phyloP scores from a whole-genome alignment of 1,140 invertebrate species.

The Drosophila malerkotliana region DNA sequence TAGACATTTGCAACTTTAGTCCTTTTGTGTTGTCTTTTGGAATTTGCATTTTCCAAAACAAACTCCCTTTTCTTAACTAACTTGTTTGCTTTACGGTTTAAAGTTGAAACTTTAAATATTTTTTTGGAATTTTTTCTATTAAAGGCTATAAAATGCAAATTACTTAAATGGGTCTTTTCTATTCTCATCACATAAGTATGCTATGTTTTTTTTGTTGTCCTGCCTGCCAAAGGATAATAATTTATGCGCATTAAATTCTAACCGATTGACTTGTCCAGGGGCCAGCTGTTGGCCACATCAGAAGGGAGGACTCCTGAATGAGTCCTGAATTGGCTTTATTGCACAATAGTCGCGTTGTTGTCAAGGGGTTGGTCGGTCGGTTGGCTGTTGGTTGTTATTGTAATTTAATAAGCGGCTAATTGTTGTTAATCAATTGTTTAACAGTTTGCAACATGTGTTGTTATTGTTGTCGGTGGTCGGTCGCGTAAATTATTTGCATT shows the following conservation, averaged over 20 bases:
- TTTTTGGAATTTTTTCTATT: not conserved
- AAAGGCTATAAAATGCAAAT: too few relatives aligned
- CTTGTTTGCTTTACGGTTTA: not conserved
- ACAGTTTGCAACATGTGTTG: slow-evolving; percentile 70
- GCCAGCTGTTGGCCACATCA: slow-evolving; percentile 43
- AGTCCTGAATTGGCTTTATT: slow-evolving; percentile 58
- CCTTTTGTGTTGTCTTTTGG: slow-evolving; percentile 12
- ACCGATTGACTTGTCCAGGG: slow-evolving; percentile 59
- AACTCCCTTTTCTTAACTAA: not conserved
- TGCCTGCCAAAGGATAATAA: slow-evolving; percentile 28
- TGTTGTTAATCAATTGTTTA: slow-evolving; percentile 83
- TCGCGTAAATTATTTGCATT: slow-evolving; percentile 70
- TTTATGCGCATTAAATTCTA: slow-evolving; percentile 67
- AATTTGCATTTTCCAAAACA: slow-evolving; percentile 52
- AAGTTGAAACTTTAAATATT: not conserved
- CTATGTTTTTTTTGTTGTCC: slow-evolving; percentile 10
- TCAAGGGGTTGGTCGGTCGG: slow-evolving; percentile 5
- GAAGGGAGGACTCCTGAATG: not conserved
- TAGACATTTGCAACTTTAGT: slow-evolving; percentile 53
- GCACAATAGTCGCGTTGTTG: slow-evolving; percentile 37
- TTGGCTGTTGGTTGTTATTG: slow-evolving; percentile 58
- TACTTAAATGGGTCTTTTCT: too few relatives aligned
- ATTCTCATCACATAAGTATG: slow-evolving; percentile 52
- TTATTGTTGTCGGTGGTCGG: slow-evolving; percentile 27
- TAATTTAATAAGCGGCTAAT: slow-evolving; percentile 82